phyloP scores from a whole-genome alignment of 2,797 vertebrate species.

The Tiaroga cobitis region DNA sequence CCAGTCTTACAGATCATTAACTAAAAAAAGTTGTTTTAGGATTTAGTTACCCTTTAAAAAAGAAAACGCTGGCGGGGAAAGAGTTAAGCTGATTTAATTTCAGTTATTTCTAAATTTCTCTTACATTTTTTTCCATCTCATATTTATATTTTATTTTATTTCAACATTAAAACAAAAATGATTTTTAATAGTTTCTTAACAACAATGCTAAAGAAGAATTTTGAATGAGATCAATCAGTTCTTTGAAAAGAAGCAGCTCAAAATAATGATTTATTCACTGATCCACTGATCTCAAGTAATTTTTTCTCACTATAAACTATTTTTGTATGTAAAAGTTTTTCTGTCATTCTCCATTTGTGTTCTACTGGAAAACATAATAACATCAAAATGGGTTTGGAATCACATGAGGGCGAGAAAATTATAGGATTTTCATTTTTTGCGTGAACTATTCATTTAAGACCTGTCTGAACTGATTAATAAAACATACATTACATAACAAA shows the following conservation, averaged over 20 bases:
- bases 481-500: conserved; percentile 47
- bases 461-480: conserved; percentile 42
- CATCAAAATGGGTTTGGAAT: conserved; percentile 10
- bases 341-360: neutral
- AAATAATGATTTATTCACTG: neutral
- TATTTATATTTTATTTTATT: neutral
- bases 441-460: neutral
- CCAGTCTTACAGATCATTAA: too few species aligned
- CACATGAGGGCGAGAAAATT: neutral
- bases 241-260: neutral
- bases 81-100: neutral
- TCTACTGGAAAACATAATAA: neutral
- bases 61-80: too few species aligned
- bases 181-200: neutral
- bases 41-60: too few species aligned
- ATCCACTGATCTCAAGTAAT: neutral
- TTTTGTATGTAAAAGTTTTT: neutral
- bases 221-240: neutral
- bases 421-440: neutral
- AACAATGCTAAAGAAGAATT: neutral
- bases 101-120: neutral
- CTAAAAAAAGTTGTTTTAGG: too few species aligned
- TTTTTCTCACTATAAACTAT: neutral
- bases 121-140: neutral
- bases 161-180: neutral